Evolutionary conservation across 2,888 invertebrate species (phyloP), one percentile per base, ranked within the genome.

Genomic region (Mythimna loreyi): DNA sequence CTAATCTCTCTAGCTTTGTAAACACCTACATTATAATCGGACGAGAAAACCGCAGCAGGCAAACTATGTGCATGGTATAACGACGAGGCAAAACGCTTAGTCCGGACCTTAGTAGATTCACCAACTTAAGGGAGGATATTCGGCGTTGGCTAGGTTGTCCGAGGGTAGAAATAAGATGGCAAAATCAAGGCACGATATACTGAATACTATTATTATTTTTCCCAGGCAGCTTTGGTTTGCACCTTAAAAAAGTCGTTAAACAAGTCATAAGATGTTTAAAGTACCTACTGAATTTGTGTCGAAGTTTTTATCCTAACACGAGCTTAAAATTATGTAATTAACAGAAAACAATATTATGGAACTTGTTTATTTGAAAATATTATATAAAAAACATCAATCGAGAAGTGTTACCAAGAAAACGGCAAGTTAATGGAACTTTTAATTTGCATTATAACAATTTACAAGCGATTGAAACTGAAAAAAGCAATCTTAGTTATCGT

Each of bases 401-500:
- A 56, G 28, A 65, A 11, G 50, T 43, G 55, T 65, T 70, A 55
- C 59, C 25, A 55, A 63, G 65, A 80, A 61, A 80, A 66, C 45
- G 47, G 36, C 66, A 61, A 71, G 66, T 64, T 63, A 78, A 83
- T 72, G 77, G 80, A 81, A 81, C 72, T 90, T 91, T 92, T 92
- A 92, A 93, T 92, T 92, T 91, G 85, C 88, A 84, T 90, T 85
- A 89, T 88, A 90, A 88, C 89, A 90, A 88, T 93, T 94, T 93
- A 93, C 93, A 93, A 93, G 90, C 90, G 89, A 91, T 92, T 87
- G 89, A 86, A 85, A 86, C 86, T 89, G 92, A 92, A 93, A 93
- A 94, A 94, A 92, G 93, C 94, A 94, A 94, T 94, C 93, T 92
- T 92, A 88, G 92, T 92, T 93, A 93, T 92, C 89, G 91, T 89